Conservation (phyloP, 2,888 invertebrate species). For the Acrobasis repandana region DNA sequence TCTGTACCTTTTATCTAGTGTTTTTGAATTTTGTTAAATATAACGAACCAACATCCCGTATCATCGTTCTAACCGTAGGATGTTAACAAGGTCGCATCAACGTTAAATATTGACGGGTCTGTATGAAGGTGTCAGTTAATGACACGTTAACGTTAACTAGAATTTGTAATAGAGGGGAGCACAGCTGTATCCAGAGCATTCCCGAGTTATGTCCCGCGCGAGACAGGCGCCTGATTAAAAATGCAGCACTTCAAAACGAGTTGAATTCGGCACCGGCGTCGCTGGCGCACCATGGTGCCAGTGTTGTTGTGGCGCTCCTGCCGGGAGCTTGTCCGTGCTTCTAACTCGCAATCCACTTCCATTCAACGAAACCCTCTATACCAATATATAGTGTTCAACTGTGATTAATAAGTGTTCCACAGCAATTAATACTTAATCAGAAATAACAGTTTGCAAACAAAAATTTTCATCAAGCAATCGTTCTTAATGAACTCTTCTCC, state of each 20-base stretch:
- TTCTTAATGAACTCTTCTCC: neutral
- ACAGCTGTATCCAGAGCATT: constrained; percentile 74
- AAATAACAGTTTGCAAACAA: no score
- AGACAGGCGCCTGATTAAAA: constrained; percentile 79
- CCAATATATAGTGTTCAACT: neutral
- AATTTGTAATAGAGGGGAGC: constrained; percentile 76
- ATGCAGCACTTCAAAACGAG: constrained; percentile 79
- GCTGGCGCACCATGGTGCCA: constrained; percentile 72
- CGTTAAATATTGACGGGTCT: constrained; percentile 72
- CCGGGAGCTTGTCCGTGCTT: constrained; percentile 49
- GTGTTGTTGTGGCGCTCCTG: constrained; percentile 61
- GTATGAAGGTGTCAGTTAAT: constrained; percentile 77
- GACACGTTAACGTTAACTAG: constrained; percentile 79
- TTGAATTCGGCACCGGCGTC: constrained; percentile 69
- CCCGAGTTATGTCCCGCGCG: constrained; percentile 81
- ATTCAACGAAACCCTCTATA: no score
- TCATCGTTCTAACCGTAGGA: constrained; percentile 35
- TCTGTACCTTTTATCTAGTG: neutral
- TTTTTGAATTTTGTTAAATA: neutral
- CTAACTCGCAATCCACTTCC: constrained; percentile 11
- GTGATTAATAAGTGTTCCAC: neutral
- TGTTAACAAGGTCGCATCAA: constrained; percentile 62
- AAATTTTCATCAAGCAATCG: neutral
- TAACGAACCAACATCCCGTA: neutral
- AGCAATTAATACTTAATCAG: no score